Evolutionary conservation across 2,797 vertebrate species (phyloP), one percentile per base, ranked within the genome.

Genomic region (Aulostomus chinensis): DNA sequence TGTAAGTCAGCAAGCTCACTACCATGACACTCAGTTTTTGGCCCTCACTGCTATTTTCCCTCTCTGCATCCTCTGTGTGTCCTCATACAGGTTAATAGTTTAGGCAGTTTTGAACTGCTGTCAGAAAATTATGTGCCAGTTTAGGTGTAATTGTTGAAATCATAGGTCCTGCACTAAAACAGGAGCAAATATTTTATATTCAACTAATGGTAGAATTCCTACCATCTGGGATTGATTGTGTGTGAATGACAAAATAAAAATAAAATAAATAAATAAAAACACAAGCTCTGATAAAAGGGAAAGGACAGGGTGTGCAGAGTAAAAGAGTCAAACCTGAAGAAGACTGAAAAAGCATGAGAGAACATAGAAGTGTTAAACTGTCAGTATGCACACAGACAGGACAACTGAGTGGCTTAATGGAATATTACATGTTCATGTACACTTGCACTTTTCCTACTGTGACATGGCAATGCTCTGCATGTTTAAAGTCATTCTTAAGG

Each of bases 71-170:
- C n/a, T n/a, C n/a, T n/a, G n/a, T n/a, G n/a, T n/a, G n/a, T n/a
- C n/a, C n/a, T n/a, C n/a, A n/a, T 73, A 53, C 47, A 67, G 60
- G 62, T 72, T 73, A 75, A 42, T 21, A 39, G 47, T 39, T 47
- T 4, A 51, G 54, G 46, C 20, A 46, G 54, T 14, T 29, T 17
- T 51, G 20, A 6, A 24, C 35, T 20, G 58, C 10, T 35, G 10
- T 29, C 21, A 65, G 25, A 31, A 0, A 18, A 40, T 60, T 49
- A 45, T 17, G 34, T 58, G 62, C 55, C 13, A 47, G 16, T 24
- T 64, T 17, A 45, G 62, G 61, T n/a, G 28, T 3, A 64, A 33
- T 16, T 36, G 20, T 12, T 38, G 16, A 61, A 62, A 53, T 58
- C 55, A 60, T 41, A 51, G 40, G 33, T 42, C 26, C 2, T 28